phyloP scores from a whole-genome alignment of 2,888 invertebrate species.

The Gymnosoma rotundatum region DNA sequence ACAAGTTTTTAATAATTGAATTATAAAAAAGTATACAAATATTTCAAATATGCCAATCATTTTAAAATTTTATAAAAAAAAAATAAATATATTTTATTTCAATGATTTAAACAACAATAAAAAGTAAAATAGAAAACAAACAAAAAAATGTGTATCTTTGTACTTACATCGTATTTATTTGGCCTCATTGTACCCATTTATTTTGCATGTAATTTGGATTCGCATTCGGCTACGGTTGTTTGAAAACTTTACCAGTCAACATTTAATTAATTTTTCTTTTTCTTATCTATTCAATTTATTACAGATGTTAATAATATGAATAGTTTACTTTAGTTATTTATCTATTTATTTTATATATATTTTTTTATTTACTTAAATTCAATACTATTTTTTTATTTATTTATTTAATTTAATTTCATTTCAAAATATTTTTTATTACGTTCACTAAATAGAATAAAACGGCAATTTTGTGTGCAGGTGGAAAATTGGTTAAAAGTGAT shows the following conservation, averaged over 20 bases:
- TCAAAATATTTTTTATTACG: slow-evolving; percentile 3
- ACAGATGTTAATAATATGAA: slow-evolving; percentile 37
- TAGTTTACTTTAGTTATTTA: slow-evolving; percentile 32
- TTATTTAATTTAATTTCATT: slow-evolving; percentile 5
- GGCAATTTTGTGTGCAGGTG: slow-evolving; percentile 23
- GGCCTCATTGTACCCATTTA: slow-evolving; percentile 83
- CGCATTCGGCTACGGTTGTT: slow-evolving; percentile 83
- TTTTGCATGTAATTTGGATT: slow-evolving; percentile 83
- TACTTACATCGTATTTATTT: slow-evolving; percentile 83
- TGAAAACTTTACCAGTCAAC: slow-evolving; percentile 78
- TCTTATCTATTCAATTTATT: slow-evolving; percentile 27
- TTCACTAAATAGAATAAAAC: background rate
- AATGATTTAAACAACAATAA: background rate
- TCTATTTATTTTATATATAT: slow-evolving; percentile 16
- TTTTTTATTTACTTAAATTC: slow-evolving; percentile 8
- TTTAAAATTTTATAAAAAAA: background rate
- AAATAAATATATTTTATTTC: background rate
- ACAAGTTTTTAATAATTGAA: slow-evolving; percentile 30
- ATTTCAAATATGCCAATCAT: background rate
- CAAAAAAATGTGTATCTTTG: too few species aligned
- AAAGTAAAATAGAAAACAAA: background rate
- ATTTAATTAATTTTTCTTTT: slow-evolving; percentile 72
- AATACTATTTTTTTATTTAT: background rate
- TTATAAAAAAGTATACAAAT: background rate
- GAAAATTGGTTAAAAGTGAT: slow-evolving; percentile 11